A percentile compares a stretch with the other conserved stretches of the same genome.
These are phyloP conservation scores for Teleopsis dalmanni DNA, from an alignment of 1,140 invertebrate genomes.

Conservation along the genomic window DNA sequence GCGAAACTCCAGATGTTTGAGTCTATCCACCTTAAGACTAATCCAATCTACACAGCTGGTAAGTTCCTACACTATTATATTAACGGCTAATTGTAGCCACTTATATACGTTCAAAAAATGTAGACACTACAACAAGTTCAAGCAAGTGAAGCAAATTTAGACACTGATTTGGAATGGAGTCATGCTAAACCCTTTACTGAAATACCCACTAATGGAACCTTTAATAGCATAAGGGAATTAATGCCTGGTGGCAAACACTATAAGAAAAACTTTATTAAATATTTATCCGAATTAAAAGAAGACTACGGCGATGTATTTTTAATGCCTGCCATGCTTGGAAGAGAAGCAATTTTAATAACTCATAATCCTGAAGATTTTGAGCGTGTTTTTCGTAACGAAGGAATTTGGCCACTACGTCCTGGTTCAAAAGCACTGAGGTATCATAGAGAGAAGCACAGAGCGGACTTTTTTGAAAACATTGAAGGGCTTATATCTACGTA, in stretches of 20 bases:
- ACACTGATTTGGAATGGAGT: not conserved
- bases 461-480: constrained; percentile 12
- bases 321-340: constrained; percentile 10
- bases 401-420: constrained; percentile 1
- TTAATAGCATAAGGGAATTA: constrained; percentile 6
- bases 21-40: too few relatives aligned
- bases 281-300: constrained; percentile 12
- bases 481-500: constrained; percentile 11
- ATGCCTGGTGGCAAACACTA: constrained; percentile 10
- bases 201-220: constrained; percentile 3
- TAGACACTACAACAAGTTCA: not conserved
- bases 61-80: too few relatives aligned
- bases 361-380: constrained; percentile 13
- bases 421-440: constrained; percentile 5
- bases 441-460: constrained; percentile 13
- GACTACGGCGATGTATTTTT: constrained; percentile 27
- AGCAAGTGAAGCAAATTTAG: not conserved
- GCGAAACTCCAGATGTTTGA: too few relatives aligned
- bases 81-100: too few relatives aligned
- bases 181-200: constrained; percentile 10
- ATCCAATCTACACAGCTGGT: too few relatives aligned
- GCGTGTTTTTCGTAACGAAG: constrained; percentile 13
- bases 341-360: not conserved
- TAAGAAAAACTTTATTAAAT: not conserved
- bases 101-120: too few relatives aligned